Conservation (phyloP, 1,140 invertebrate genomes). For the Lucilia sericata region DNA sequence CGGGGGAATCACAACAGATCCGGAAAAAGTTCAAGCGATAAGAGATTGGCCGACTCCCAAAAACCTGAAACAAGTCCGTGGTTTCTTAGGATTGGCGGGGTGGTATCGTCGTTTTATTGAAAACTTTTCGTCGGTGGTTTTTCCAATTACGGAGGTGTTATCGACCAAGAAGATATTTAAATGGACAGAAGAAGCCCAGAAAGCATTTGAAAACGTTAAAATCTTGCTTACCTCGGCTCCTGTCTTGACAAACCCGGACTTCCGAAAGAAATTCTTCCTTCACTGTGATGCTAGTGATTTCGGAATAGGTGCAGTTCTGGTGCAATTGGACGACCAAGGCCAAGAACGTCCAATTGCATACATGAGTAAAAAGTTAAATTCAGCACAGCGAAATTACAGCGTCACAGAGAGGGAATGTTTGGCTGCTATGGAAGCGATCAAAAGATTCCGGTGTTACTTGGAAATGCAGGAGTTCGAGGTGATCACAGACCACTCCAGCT, state of each 20-base stretch:
- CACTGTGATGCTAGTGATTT: neutral
- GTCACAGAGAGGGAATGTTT: too few species aligned
- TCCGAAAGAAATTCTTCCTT: neutral
- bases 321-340: too few species aligned
- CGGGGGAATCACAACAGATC: neutral
- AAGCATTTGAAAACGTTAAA: constrained; percentile 18
- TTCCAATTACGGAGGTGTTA: neutral
- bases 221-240: neutral
- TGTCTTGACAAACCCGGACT: neutral
- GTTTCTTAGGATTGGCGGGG: neutral
- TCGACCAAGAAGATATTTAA: neutral
- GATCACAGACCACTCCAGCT: too few species aligned
- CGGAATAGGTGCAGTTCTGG: too few species aligned
- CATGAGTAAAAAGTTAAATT: too few species aligned
- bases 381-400: too few species aligned
- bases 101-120: neutral
- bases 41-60: neutral
- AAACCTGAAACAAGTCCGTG: neutral
- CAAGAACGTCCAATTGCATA: too few species aligned
- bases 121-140: neutral
- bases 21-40: neutral
- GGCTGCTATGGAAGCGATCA: too few species aligned
- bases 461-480: too few species aligned
- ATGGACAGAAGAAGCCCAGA: constrained; percentile 33
- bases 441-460: too few species aligned